A percentile compares a stretch with the other conserved stretches of the same genome.
These are phyloP conservation scores for Netelia inedita DNA, from an alignment of 2,888 invertebrate genomes.

Conservation along the genomic window DNA sequence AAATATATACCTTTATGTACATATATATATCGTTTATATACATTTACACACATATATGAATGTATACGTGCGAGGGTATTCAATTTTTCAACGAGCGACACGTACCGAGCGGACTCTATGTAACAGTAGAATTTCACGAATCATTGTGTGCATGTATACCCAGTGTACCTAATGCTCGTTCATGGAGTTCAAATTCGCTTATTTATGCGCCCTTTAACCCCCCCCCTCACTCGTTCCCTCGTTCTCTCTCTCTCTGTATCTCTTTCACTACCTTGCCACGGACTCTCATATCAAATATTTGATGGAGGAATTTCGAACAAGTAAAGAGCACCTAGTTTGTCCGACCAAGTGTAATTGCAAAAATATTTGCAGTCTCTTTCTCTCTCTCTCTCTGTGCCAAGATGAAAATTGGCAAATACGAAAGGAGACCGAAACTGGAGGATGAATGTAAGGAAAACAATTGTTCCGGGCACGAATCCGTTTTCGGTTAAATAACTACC, in stretches of 20 bases:
- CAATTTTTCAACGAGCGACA: slow-evolving; percentile 55
- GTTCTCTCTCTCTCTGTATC: neutral
- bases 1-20: no score
- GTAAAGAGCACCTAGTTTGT: neutral
- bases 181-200: slow-evolving; percentile 35
- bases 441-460: slow-evolving; percentile 12
- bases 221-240: neutral
- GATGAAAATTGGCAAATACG: slow-evolving; percentile 21
- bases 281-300: slow-evolving; percentile 57
- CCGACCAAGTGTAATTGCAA: slow-evolving; percentile 39
- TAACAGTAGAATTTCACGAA: slow-evolving; percentile 32
- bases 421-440: neutral
- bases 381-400: neutral
- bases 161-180: slow-evolving; percentile 26
- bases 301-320: slow-evolving; percentile 41
- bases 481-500: no score
- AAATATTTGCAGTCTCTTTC: slow-evolving; percentile 24
- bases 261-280: neutral
- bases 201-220: slow-evolving; percentile 50
- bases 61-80: slow-evolving; percentile 37
- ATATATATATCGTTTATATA: neutral
- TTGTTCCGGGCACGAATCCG: neutral
- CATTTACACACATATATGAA: slow-evolving; percentile 3
- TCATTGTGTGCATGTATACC: slow-evolving; percentile 3
- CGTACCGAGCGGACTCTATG: slow-evolving; percentile 20